phyloP scores from a whole-genome alignment of 37 sponge, comb jelly and placozoan genomes.

The Aplysina aerophoba region DNA sequence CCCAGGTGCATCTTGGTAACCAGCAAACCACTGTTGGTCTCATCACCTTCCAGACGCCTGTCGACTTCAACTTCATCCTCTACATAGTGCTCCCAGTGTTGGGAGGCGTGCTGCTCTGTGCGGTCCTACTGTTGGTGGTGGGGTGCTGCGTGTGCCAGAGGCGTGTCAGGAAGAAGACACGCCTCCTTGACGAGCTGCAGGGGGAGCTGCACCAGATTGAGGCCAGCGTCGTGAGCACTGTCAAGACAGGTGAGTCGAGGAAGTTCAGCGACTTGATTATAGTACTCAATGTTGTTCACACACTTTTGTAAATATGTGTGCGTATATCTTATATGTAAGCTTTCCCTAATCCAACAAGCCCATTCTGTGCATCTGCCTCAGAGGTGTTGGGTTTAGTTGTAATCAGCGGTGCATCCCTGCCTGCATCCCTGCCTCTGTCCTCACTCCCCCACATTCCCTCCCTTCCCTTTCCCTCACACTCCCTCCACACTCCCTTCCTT shows the following conservation, averaged over 20 bases:
- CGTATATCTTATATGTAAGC: too few species aligned
- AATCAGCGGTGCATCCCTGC: too few species aligned
- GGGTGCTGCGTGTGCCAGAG: conserved; percentile 30
- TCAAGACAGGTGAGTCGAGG: conserved; percentile 6
- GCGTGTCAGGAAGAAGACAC: conserved; percentile 24
- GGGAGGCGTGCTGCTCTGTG: conserved; percentile 11
- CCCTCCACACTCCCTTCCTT: too few species aligned
- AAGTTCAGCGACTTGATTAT: too few species aligned
- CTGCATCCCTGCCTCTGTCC: too few species aligned
- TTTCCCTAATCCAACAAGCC: too few species aligned
- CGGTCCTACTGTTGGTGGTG: not conserved
- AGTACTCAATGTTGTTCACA: too few species aligned
- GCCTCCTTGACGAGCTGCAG: conserved; percentile 19
- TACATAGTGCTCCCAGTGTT: not conserved
- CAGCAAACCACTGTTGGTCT: not conserved
- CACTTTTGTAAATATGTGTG: too few species aligned
- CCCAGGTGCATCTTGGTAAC: conserved; percentile 27
- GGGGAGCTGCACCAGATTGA: conserved; percentile 29
- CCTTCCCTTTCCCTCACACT: too few species aligned
- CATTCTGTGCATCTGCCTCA: too few species aligned
- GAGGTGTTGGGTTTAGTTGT: too few species aligned
- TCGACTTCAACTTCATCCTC: not conserved
- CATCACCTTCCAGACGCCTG: not conserved
- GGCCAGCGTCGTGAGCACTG: conserved; percentile 17
- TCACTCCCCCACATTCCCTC: too few species aligned